Conservation (phyloP, 2,113 vertebrate genomes). For the Alexandromys fortis region DNA sequence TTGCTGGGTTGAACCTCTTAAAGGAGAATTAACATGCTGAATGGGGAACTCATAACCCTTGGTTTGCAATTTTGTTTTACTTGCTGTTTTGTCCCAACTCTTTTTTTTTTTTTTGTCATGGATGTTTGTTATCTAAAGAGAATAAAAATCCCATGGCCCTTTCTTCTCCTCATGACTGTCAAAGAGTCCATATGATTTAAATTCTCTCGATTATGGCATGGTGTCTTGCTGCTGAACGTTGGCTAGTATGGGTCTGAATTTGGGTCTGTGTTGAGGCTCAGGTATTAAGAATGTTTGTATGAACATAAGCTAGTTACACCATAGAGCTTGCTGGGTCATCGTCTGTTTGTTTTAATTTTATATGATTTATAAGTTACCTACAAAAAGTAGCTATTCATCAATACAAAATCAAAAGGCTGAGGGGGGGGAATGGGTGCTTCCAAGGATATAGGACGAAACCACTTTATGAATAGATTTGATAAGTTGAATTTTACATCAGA, state of each 20-base stretch:
- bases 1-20: not conserved
- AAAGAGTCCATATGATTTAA: not conserved
- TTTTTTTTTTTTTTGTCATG: not conserved
- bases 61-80: not conserved
- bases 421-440: not conserved
- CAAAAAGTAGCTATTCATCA: not conserved
- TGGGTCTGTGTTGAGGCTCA: not conserved
- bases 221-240: not conserved
- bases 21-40: not conserved
- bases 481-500: not conserved
- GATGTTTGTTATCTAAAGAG: not conserved
- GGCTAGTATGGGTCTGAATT: not conserved
- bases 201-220: not conserved
- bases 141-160: not conserved
- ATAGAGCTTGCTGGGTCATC: not conserved
- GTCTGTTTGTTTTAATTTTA: conserved; percentile 13
- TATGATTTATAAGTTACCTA: not conserved
- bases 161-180: not conserved
- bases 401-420: not conserved
- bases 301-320: not conserved
- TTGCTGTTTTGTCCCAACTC: not conserved
- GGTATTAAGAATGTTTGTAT: not conserved
- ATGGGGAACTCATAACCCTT: conserved; percentile 1
- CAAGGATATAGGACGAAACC: not conserved
- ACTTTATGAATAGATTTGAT: not conserved